Evolutionary conservation across 2,113 vertebrate species (phyloP).

Genomic region (Pleuronectes platessa): DNA sequence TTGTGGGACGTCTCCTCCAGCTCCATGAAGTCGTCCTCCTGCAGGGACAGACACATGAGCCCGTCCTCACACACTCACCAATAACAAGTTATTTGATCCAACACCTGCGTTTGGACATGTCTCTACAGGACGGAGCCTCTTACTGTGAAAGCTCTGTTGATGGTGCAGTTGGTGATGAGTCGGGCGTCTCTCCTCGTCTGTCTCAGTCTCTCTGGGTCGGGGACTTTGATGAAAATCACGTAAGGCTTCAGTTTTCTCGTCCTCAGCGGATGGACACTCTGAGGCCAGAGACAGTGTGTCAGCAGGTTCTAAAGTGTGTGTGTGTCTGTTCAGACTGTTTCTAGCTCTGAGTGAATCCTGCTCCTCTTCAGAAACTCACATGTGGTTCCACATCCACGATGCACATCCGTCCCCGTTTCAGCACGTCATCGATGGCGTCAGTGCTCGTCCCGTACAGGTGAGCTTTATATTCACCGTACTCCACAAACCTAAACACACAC

Average conservation of each 20-base stretch:
- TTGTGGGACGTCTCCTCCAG: constrained; percentile 86
- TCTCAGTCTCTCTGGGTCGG: constrained; percentile 83
- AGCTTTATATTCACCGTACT: constrained; percentile 88
- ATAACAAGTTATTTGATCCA: neutral
- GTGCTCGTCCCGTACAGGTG: constrained; percentile 91
- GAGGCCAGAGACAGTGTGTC: neutral
- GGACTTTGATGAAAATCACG: constrained; percentile 91
- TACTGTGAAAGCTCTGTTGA: constrained; percentile 88
- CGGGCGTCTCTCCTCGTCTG: constrained; percentile 86
- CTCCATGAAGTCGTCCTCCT: constrained; percentile 92
- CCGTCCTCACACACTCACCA: neutral
- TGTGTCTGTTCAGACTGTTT: neutral
- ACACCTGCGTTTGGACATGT: neutral
- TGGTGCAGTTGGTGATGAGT: constrained; percentile 84
- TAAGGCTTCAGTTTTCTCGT: constrained; percentile 89
- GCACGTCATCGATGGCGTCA: constrained; percentile 85
- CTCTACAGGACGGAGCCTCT: constrained; percentile 19
- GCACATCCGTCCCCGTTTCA: constrained; percentile 87
- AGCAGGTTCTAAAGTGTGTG: too few species aligned
- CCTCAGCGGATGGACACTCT: constrained; percentile 87
- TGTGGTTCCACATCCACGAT: constrained; percentile 90
- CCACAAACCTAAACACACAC: constrained; percentile 85
- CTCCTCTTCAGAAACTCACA: constrained; percentile 70
- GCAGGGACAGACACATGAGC: neutral
- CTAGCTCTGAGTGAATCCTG: too few species aligned